Evolutionary conservation across 2,888 invertebrate species (phyloP).

Genomic region (Hofmannophila pseudospretella): DNA sequence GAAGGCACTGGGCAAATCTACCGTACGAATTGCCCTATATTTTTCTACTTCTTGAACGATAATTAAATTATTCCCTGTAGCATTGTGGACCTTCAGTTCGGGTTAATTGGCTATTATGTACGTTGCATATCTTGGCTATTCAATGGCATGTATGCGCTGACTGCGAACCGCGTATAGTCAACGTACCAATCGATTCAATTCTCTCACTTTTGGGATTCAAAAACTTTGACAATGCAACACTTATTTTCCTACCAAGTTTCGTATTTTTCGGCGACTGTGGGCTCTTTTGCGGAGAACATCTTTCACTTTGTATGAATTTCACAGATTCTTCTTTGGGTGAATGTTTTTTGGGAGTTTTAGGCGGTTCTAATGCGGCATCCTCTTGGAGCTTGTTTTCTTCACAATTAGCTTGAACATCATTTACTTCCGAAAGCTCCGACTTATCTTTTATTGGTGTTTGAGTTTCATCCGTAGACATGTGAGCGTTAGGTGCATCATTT

Average conservation of each 20-base stretch:
- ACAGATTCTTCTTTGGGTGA: slow-evolving; percentile 27
- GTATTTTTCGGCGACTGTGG: slow-evolving; percentile 33
- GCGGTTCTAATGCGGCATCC: slow-evolving; percentile 5
- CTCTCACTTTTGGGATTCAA: slow-evolving; percentile 19
- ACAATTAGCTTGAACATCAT: not conserved
- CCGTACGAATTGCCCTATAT: no score
- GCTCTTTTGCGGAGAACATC: slow-evolving; percentile 12
- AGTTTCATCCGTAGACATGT: slow-evolving; percentile 7
- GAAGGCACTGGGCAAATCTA: no score
- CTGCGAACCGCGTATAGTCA: not conserved
- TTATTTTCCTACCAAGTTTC: slow-evolving; percentile 53
- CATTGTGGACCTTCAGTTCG: no score
- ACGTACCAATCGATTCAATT: slow-evolving; percentile 18
- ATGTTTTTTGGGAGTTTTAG: slow-evolving; percentile 5
- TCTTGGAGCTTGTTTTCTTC: slow-evolving; percentile 4
- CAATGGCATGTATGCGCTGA: no score
- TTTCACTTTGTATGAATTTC: slow-evolving; percentile 33
- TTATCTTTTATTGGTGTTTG: slow-evolving; percentile 7
- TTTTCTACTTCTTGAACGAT: no score
- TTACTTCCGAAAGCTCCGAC: slow-evolving; percentile 6
- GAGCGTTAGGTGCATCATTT: no score
- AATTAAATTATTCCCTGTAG: no score
- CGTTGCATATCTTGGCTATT: no score
- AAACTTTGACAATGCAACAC: slow-evolving; percentile 26
- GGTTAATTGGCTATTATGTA: no score